Percentiles rank a stretch among this genome's conserved stretches.
phyloP scores from a whole-genome alignment of 2,888 invertebrate genomes.

The Orthonevra nobilis region DNA sequence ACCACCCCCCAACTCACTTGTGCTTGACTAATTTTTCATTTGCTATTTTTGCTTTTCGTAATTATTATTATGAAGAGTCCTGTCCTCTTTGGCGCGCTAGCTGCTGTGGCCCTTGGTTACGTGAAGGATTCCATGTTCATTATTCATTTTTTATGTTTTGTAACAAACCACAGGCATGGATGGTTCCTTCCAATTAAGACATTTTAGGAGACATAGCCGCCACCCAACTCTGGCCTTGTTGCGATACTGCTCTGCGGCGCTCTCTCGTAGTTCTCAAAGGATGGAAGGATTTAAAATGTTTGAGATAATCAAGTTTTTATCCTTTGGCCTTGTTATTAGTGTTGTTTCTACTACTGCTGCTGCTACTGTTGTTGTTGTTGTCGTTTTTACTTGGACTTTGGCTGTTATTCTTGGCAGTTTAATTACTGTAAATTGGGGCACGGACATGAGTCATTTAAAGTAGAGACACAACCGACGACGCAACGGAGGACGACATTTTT shows the following conservation, averaged over 20 bases:
- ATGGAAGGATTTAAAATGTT: conserved; percentile 37
- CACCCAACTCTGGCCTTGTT: conserved; percentile 32
- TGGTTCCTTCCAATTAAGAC: conserved; percentile 43
- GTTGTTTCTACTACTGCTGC: conserved; percentile 21
- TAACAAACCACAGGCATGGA: conserved; percentile 46
- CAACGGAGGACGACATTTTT: conserved; percentile 52
- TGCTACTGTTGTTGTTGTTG: too few relatives aligned
- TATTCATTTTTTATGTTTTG: conserved; percentile 62
- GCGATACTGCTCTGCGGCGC: neutral
- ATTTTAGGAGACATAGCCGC: conserved; percentile 27
- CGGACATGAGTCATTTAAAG: conserved; percentile 67
- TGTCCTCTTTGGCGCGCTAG: conserved; percentile 34
- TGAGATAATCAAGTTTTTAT: conserved; percentile 63
- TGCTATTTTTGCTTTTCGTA: conserved; percentile 48
- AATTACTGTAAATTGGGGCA: conserved; percentile 68
- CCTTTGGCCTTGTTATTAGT: conserved; percentile 58
- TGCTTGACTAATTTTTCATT: conserved; percentile 49
- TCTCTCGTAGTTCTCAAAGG: neutral
- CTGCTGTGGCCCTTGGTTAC: conserved; percentile 51
- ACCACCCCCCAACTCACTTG: neutral
- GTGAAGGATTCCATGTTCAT: conserved; percentile 61
- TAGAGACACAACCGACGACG: conserved; percentile 10
- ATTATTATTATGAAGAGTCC: conserved; percentile 56
- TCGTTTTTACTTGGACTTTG: too few relatives aligned
- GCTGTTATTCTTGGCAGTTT: conserved; percentile 64